Evolutionary conservation across 2,888 invertebrate genomes (phyloP).

Genomic region (Timema podura): DNA sequence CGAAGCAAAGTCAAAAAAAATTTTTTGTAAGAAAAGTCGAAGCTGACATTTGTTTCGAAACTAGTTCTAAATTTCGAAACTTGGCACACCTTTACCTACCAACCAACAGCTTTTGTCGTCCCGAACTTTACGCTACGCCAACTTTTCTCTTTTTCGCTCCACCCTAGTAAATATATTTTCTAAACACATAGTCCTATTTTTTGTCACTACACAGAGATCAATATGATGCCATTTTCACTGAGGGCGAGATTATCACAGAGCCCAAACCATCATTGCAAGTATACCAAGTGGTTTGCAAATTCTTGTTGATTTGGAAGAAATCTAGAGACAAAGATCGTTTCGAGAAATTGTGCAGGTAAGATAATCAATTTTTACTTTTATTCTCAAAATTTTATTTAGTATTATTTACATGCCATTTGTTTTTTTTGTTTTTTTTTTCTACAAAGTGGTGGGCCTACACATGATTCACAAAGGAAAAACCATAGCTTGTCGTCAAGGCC

Average conservation of each 20-base stretch:
- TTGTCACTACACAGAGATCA: slow-evolving; percentile 57
- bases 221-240: slow-evolving; percentile 66
- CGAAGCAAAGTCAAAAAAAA: too few species aligned
- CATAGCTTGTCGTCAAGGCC: too few species aligned
- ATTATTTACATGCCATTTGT: not conserved
- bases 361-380: not conserved
- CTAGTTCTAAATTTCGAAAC: too few species aligned
- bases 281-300: slow-evolving; percentile 63
- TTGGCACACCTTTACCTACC: too few species aligned
- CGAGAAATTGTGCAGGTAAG: slow-evolving; percentile 69
- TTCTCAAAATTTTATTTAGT: not conserved
- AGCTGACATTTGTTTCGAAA: too few species aligned
- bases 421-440: not conserved
- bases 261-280: slow-evolving; percentile 67
- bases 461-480: too few species aligned
- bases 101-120: too few species aligned
- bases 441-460: not conserved
- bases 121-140: too few species aligned
- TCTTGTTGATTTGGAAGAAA: slow-evolving; percentile 61
- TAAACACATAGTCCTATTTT: too few species aligned
- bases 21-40: too few species aligned
- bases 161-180: too few species aligned
- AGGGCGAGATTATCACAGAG: slow-evolving; percentile 51
- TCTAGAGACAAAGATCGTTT: slow-evolving; percentile 69
- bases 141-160: too few species aligned